Base-by-base conservation (phyloP, 1,140 invertebrate species). In the Meloidogyne exigua region DNA sequence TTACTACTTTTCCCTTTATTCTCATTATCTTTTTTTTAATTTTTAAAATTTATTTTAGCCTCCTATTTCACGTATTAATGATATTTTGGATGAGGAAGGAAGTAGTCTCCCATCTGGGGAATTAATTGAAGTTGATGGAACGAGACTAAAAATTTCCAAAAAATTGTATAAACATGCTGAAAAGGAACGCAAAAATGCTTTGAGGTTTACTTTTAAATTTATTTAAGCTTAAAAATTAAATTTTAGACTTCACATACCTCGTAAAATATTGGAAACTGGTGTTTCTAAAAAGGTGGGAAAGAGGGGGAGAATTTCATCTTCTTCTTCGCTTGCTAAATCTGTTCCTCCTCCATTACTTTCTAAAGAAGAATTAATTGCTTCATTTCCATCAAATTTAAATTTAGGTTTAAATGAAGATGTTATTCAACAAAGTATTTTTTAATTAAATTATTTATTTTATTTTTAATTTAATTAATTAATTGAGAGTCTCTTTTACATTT, bases 91-190 rank as follows among this genome's bases (percentile, higher is more conserved):
- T 2, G 72, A 75, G 36, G 63, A 68, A 42, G 73, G 73, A 42
- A 26, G 65, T 32, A 26, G 57, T 62, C 28, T 73, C 32, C 76
- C 68, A 12, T 63, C 68, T 21, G 80, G 81, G 1, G 80, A 80
- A 74, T 57, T 81, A 12, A 82, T 84, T 57, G 74, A 69, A 28
- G 21, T 81, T n/a, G 81, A 82, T 42, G 81, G 81, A n/a, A 84
- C 83, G 9, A 70, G 73, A 23, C 15, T 82, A 39, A 82, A 82
- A 75, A 78, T 82, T 3, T 82, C 79, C 1, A 84, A 84, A 26
- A 81, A 81, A 67, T 71, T 82, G 65, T 81, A 81, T 65, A 80
- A 80, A 39, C 80, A 82, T 32, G 80, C 77, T 25, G 82, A 83
- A 73, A 39, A 75, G 26, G 64, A 73, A 64, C 67, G 78, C 13